Base-by-base conservation (phyloP, 23 tunicate species). In the Halocynthia roretzi region DNA sequence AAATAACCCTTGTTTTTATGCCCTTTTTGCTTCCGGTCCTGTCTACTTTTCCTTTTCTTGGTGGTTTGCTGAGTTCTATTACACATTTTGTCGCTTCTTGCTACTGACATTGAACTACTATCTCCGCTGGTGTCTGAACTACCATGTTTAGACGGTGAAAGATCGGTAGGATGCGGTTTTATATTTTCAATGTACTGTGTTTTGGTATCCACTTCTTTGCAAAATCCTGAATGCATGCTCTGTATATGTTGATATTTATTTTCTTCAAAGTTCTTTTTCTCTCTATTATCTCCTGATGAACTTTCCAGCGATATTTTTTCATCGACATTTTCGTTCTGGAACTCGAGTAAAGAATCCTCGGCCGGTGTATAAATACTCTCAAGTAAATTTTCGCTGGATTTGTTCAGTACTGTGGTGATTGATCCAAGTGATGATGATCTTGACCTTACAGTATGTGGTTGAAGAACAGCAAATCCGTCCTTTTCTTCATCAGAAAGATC, bases 1-100 rank as follows among this genome's bases (percentile, higher is more conserved):
- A 86, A 81, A 61, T 81, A 86, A 58, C 76, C 54, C 6, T 77
- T 64, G 7, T 56, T 76, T 23, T 53, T 53, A 62, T 53, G 31
- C 31, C 10, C n/a, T 65, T 48, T 40, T 65, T 65, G 22, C n/a
- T 15, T 58, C 15, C 17, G n/a, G 17, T 58, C 63, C 17, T 58
- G 63, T 58, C 17, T 58, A 58, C 17, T 58, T 65, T 8, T 11
- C 2, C 31, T 65, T 10, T 10, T 8, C 9, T 10, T 15, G n/a
- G 6, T 15, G 19, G 70, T 20, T 11, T 20, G 15, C 5, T 15
- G 70, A 8, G 15, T 40, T 15, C 19, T 65, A 65, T 65, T 40
- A 20, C 44, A 31, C 44, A 31, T 31, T 31, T 31, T 31, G 44
- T 31, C 44, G 44, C 4, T 31, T 4, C 44, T 31, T 31, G 44